Percentiles rank a stretch among this genome's conserved stretches.
These are phyloP conservation scores for Aphaenogaster floridana DNA, from an alignment of 1,140 invertebrate species.

Conservation along the genomic window DNA sequence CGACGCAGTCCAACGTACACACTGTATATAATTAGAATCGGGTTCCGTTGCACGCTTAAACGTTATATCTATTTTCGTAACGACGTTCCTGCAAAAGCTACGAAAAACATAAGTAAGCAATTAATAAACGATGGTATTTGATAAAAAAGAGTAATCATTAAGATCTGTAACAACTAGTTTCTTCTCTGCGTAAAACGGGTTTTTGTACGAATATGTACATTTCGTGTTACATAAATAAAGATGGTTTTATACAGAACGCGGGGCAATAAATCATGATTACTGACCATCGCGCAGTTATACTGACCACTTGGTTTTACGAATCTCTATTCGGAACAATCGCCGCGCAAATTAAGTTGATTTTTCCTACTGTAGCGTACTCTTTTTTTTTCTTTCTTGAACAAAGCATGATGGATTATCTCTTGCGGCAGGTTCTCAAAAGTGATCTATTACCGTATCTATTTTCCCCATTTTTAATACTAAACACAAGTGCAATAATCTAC, in stretches of 20 bases:
- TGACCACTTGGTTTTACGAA: constrained; percentile 39
- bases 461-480: not conserved
- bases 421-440: not conserved
- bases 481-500: not conserved
- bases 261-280: constrained; percentile 39
- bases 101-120: not conserved
- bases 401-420: constrained; percentile 21
- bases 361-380: not conserved
- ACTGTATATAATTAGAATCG: not conserved
- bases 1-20: not conserved
- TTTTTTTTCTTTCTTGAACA: not conserved
- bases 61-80: not conserved
- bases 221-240: constrained; percentile 23
- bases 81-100: not conserved
- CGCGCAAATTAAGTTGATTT: constrained; percentile 35
- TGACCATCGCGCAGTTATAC: constrained; percentile 15
- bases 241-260: not conserved
- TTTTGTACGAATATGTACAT: constrained; percentile 23
- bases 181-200: not conserved
- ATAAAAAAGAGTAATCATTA: not conserved
- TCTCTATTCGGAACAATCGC: constrained; percentile 34
- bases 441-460: constrained; percentile 18
- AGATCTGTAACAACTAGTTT: not conserved
- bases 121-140: not conserved
- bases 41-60: no score